Conservation (phyloP, 2,113 vertebrate genomes). For the Phycodurus eques region DNA sequence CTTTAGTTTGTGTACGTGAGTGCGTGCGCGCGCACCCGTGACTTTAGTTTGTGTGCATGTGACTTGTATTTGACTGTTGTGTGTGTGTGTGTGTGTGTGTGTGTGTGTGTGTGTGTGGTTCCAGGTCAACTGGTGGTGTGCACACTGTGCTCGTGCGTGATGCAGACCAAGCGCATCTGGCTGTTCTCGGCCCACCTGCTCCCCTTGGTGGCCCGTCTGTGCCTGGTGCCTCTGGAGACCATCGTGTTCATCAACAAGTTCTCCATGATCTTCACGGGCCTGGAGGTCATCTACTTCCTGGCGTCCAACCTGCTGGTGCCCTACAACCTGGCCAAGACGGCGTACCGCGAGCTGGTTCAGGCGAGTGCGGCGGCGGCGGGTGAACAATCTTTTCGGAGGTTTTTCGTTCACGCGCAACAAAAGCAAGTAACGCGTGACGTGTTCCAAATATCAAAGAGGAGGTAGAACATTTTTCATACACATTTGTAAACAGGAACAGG, state of each 20-base stretch:
- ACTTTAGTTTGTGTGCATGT: no score
- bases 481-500: no score
- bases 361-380: constrained; percentile 57
- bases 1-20: no score
- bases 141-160: constrained; percentile 95
- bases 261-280: constrained; percentile 97
- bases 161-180: constrained; percentile 99
- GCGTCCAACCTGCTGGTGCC: constrained; percentile 94
- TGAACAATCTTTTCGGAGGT: background rate
- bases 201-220: constrained; percentile 92
- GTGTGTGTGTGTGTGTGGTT: background rate
- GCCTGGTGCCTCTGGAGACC: constrained; percentile 92
- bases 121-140: constrained; percentile 93
- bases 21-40: no score
- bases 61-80: background rate
- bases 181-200: constrained; percentile 97
- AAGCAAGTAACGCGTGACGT: no score
- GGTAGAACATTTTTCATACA: no score
- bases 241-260: constrained; percentile 97
- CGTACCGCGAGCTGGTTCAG: constrained; percentile 94
- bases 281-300: constrained; percentile 97
- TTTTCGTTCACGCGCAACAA: no score
- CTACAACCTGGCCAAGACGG: constrained; percentile 96
- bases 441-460: no score
- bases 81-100: background rate